A percentile compares a stretch with the other conserved stretches of the same genome.
Evolutionary conservation across 2,888 invertebrate genomes (phyloP).

Genomic region (Acleris sparsana): DNA sequence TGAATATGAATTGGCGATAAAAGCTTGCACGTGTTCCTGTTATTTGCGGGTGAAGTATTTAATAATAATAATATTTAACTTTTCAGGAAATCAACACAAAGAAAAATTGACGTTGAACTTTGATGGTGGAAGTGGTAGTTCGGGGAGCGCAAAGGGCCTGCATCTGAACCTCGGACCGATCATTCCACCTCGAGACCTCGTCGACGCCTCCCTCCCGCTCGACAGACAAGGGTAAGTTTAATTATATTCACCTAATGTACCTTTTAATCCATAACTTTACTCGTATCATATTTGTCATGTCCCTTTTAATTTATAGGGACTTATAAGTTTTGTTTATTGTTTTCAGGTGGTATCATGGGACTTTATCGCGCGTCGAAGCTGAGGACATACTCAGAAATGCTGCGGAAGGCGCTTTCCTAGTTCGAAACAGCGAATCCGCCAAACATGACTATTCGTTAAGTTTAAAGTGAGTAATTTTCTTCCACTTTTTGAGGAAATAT

Average conservation of each 20-base stretch:
- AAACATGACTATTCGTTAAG: slow-evolving; percentile 97
- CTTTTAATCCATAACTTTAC: not conserved
- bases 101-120: slow-evolving; percentile 91
- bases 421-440: slow-evolving; percentile 96
- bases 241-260: not conserved
- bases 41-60: slow-evolving; percentile 11
- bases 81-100: slow-evolving; percentile 83
- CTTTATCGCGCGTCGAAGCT: slow-evolving; percentile 95
- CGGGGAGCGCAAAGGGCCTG: slow-evolving; percentile 80
- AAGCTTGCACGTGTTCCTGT: slow-evolving; percentile 15
- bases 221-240: slow-evolving; percentile 92
- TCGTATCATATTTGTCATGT: not conserved
- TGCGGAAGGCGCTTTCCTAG: slow-evolving; percentile 96
- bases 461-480: slow-evolving; percentile 89
- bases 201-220: slow-evolving; percentile 91
- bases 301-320: not conserved
- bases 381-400: slow-evolving; percentile 93
- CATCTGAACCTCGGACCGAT: slow-evolving; percentile 88
- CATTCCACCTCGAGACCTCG: slow-evolving; percentile 87
- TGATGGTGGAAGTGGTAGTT: slow-evolving; percentile 79
- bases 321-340: slow-evolving; percentile 5
- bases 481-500: not conserved
- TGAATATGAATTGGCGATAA: slow-evolving; percentile 8
- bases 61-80: slow-evolving; percentile 35
- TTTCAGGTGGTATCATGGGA: slow-evolving; percentile 96